Conservation (phyloP, 2,888 invertebrate genomes). For the Heliconius ethilla region DNA sequence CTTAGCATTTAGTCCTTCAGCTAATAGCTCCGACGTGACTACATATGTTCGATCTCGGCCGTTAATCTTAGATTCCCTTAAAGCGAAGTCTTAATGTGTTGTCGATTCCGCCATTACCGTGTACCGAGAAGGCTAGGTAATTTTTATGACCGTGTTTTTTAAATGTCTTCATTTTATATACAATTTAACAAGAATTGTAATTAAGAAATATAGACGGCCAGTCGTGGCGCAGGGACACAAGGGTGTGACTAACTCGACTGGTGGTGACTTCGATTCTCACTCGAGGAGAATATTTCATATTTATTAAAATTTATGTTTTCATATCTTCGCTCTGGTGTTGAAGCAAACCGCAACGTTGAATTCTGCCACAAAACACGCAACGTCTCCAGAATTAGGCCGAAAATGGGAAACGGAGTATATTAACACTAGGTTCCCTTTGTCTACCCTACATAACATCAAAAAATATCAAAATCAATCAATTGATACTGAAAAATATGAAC, state of each 20-base stretch:
- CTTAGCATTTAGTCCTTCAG: slow-evolving; percentile 62
- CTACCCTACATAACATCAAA: background rate
- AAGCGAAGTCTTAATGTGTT: slow-evolving; percentile 56
- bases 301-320: background rate
- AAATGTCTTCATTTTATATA: slow-evolving; percentile 8
- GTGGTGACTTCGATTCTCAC: background rate
- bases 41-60: slow-evolving; percentile 62
- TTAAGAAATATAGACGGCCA: background rate
- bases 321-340: background rate
- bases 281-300: background rate
- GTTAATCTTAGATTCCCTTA: slow-evolving; percentile 41
- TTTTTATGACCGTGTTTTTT: background rate
- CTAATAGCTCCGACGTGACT: slow-evolving; percentile 76
- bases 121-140: background rate
- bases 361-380: background rate
- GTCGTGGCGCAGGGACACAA: background rate
- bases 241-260: no score
- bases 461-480: background rate
- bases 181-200: background rate
- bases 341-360: background rate
- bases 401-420: background rate
- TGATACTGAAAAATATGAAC: slow-evolving; percentile 11
- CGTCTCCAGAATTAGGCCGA: no score
- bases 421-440: background rate
- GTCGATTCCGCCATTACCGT: slow-evolving; percentile 29